Evolutionary conservation across 2,113 vertebrate genomes (phyloP).

Genomic region (Elachura formosa): DNA sequence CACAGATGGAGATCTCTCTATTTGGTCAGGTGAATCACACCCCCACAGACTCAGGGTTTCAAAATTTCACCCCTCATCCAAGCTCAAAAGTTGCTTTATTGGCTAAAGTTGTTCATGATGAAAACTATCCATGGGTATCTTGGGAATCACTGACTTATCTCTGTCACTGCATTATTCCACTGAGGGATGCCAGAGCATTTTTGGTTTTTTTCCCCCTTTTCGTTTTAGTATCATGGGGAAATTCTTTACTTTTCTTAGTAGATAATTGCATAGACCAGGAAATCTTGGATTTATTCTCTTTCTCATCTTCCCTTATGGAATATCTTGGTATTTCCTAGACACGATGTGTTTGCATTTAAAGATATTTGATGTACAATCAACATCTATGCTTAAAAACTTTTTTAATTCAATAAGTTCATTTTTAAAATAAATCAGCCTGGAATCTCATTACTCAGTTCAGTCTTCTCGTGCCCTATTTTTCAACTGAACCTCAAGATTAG

Average conservation of each 20-base stretch:
- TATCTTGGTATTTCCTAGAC: not conserved
- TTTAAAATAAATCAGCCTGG: not conserved
- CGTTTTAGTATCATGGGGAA: not conserved
- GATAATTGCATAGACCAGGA: not conserved
- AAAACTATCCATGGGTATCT: not conserved
- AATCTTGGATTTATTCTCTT: not conserved
- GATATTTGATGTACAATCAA: not conserved
- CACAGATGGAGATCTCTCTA: constrained; percentile 51
- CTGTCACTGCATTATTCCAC: not conserved
- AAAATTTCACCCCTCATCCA: constrained; percentile 8
- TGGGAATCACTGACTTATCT: not conserved
- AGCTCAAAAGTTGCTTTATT: constrained; percentile 1
- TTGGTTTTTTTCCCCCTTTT: not conserved
- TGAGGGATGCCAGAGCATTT: not conserved
- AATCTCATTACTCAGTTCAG: not conserved
- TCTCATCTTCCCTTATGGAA: not conserved
- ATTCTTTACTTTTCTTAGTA: not conserved
- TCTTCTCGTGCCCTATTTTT: not conserved
- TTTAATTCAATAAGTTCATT: not conserved
- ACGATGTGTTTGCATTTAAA: not conserved
- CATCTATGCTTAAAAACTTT: not conserved
- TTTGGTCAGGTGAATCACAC: constrained; percentile 57
- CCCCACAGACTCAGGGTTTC: constrained; percentile 7
- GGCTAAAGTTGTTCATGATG: not conserved
- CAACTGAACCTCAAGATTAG: not conserved